phyloP scores from a whole-genome alignment of 2,888 invertebrate species.

The Ophioninae sp. region DNA sequence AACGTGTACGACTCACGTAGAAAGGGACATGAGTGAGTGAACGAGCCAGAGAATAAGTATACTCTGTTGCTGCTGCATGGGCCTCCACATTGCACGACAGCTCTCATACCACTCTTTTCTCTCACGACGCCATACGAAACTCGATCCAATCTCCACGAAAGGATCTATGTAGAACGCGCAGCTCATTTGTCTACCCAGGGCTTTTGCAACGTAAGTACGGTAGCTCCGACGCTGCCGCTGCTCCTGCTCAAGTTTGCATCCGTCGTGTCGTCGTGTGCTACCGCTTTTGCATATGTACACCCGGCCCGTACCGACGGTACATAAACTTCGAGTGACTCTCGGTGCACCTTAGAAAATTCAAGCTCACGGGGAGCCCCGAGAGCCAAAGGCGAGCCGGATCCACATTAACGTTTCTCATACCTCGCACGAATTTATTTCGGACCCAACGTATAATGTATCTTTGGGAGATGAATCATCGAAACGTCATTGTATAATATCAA shows the following conservation, averaged over 20 bases:
- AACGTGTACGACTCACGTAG: conserved; percentile 33
- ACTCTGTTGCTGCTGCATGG: conserved; percentile 30
- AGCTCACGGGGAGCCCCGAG: conserved; percentile 61
- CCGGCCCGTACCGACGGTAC: not conserved
- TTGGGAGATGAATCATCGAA: conserved; percentile 20
- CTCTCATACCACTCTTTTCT: conserved; percentile 71
- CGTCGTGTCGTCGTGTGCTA: conserved; percentile 64
- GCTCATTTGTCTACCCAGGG: conserved; percentile 79
- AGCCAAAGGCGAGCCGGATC: conserved; percentile 78
- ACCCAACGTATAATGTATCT: not conserved
- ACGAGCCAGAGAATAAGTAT: conserved; percentile 56
- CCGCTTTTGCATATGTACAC: conserved; percentile 53
- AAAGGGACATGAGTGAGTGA: conserved; percentile 52
- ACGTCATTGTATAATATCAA: not conserved
- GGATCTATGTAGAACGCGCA: conserved; percentile 80
- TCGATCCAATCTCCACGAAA: conserved; percentile 78
- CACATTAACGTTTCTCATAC: conserved; percentile 60
- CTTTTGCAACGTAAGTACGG: conserved; percentile 70
- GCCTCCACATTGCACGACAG: conserved; percentile 59
- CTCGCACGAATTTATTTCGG: conserved; percentile 38
- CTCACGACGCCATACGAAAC: conserved; percentile 78
- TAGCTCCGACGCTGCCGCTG: conserved; percentile 39
- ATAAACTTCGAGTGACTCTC: conserved; percentile 29
- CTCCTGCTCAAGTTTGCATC: conserved; percentile 53
- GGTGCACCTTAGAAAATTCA: conserved; percentile 25